Conservation (phyloP, 2,888 invertebrate genomes). For the Sycophila texana region DNA sequence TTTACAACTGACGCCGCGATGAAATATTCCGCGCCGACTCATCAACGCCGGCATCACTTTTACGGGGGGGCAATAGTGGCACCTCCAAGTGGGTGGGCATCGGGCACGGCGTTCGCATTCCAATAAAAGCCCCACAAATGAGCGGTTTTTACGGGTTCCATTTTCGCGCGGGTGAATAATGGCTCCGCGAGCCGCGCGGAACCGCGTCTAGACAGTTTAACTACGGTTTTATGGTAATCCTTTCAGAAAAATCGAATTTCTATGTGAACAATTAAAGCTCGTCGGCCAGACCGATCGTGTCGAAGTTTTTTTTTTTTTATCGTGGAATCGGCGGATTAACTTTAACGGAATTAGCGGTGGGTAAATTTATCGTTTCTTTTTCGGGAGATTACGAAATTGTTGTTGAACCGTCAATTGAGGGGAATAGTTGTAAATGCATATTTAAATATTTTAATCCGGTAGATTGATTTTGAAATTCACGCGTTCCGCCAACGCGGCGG, state of each 20-base stretch:
- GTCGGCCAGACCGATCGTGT: too few relatives aligned
- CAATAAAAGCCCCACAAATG: constrained; percentile 7
- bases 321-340: too few relatives aligned
- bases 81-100: not conserved
- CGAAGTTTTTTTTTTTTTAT: too few relatives aligned
- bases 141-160: constrained; percentile 17
- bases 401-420: not conserved
- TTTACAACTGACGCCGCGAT: not conserved
- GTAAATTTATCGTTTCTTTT: not conserved
- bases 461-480: not conserved
- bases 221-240: constrained; percentile 17
- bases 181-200: not conserved
- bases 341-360: not conserved
- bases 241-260: not conserved
- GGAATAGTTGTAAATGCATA: not conserved
- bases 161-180: constrained; percentile 18
- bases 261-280: too few relatives aligned
- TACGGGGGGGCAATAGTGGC: not conserved
- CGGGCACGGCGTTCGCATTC: not conserved
- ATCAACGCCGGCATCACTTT: not conserved
- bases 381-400: not conserved
- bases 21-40: not conserved
- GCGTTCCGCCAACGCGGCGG: not conserved
- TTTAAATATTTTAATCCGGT: constrained; percentile 3
- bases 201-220: not conserved